phyloP scores from a whole-genome alignment of 2,113 vertebrate species.

The Pygoscelis antarcticus region DNA sequence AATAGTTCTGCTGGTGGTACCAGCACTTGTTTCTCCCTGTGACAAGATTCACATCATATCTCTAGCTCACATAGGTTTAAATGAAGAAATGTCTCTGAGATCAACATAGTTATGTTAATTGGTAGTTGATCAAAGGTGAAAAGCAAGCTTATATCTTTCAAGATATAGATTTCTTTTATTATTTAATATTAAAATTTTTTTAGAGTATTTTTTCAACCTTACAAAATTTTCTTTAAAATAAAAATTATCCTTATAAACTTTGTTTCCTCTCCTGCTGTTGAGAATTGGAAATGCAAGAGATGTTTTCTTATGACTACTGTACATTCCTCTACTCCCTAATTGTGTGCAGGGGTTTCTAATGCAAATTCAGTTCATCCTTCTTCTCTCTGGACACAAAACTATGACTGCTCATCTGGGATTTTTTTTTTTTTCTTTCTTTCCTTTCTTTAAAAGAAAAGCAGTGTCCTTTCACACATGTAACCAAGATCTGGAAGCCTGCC shows the following conservation, averaged over 20 bases:
- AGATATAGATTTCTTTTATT: not conserved
- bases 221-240: not conserved
- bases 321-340: not conserved
- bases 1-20: not conserved
- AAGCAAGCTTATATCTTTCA: not conserved
- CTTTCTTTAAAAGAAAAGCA: not conserved
- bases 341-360: not conserved
- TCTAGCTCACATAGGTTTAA: not conserved
- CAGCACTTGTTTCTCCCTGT: not conserved
- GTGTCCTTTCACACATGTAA: conserved; percentile 15
- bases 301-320: not conserved
- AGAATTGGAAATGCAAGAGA: not conserved
- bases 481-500: conserved; percentile 22
- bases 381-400: not conserved
- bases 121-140: not conserved
- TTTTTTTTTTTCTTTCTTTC: not conserved
- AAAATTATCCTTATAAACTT: not conserved
- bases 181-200: not conserved
- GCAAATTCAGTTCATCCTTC: not conserved
- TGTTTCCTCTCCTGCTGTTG: not conserved
- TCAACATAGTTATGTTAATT: not conserved
- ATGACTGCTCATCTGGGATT: not conserved
- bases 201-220: not conserved
- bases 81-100: not conserved
- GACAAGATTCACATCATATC: not conserved